Base-by-base conservation (phyloP, 2,797 vertebrate species). In the Sebastolobus altivelis region DNA sequence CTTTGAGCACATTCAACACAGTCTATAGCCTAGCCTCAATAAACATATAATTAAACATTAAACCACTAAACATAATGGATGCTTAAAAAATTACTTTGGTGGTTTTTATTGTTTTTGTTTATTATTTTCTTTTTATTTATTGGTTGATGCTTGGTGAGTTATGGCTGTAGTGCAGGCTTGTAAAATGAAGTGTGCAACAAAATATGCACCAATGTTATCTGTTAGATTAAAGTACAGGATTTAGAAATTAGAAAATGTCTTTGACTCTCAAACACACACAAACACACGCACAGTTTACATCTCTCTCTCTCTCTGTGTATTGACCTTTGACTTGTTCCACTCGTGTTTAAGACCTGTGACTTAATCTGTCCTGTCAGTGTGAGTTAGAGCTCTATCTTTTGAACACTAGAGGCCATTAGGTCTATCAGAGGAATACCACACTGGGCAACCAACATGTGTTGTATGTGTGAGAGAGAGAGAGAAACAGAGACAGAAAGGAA, bases 271-370 rank as follows among this genome's bases (percentile, higher is more conserved):
- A 20, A 43, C 8, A 65, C 35, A 54, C 18, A 20, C 35, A 61
- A 9, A 70, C 22, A 46, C 62, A 80, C 11, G 16, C 40, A 52
- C n/a, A 33, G 31, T 77, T 76, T 75, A 62, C 31, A 65, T 20
- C 43, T 63, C 27, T 68, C 14, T n/a, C 33, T 61, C n/a, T 68
- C 20, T 67, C 6, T 86, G 74, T 77, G 66, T 87, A 83, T 69
- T 88, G 86, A 87, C 83, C 90, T 83, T 82, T 86, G 87, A 85
- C 87, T 74, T 66, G 46, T 63, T 75, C 77, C 82, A 86, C 82
- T 84, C 82, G 3, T 77, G 77, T 69, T 77, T 84, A 85, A 90
- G 81, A 75, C 68, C 76, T 27, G 68, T 80, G 79, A 84, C 85
- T 89, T 88, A 83, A 86, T 85, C 83, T 80, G 72, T 43, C 77